These are phyloP conservation scores for Puffinus mauretanicus DNA, from an alignment of 2,113 vertebrate genomes.

Conservation along the genomic window DNA sequence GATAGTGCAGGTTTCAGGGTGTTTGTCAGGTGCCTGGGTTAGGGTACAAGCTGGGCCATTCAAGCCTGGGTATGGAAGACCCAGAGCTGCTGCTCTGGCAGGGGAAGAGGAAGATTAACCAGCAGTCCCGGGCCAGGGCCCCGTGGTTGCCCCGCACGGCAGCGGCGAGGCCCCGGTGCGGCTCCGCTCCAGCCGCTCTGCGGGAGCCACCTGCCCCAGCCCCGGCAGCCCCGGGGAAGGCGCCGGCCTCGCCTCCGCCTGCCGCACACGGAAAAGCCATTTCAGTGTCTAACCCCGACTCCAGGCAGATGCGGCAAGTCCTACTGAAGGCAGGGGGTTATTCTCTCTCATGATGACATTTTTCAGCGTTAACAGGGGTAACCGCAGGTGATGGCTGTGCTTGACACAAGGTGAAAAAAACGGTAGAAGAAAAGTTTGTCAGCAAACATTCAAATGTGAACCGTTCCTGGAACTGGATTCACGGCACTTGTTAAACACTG, in stretches of 20 bases:
- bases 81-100: neutral
- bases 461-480: neutral
- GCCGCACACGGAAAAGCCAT: rapidly evolving
- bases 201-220: neutral
- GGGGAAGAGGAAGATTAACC: neutral
- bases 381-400: neutral
- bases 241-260: rapidly evolving
- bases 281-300: neutral
- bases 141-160: rapidly evolving
- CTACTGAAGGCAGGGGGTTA: neutral
- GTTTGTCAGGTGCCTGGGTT: neutral
- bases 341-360: neutral
- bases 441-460: neutral
- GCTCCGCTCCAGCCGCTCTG: neutral
- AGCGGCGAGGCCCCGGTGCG: no score
- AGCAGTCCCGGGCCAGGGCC: neutral
- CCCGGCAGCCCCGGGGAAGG: neutral
- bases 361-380: neutral
- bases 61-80: neutral
- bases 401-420: neutral
- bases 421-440: neutral
- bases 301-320: neutral
- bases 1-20: neutral
- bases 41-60: neutral
- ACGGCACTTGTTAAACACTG: neutral